Base-by-base conservation (phyloP, 1,140 invertebrate species). In the Calephelis virginiensis region DNA sequence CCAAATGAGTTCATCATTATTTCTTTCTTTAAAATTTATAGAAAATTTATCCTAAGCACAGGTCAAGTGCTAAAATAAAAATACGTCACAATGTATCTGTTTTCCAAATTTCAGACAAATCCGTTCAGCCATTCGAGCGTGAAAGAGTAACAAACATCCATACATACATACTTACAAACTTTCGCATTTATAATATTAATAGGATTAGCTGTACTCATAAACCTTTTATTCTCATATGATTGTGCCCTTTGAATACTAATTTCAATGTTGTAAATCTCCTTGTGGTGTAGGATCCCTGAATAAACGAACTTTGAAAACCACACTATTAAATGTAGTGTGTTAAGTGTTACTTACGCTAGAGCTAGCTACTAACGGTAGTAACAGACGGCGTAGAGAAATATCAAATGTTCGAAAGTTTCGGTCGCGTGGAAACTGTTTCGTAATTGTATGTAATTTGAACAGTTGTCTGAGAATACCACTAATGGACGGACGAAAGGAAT, bases 401-500 rank as follows among this genome's bases (percentile, higher is more conserved):
- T 74, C 76, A 80, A 77, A 81, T 69, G 76, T 76, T 73, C 69
- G 63, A 76, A 82, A 84, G 72, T 84, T 82, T 81, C 17, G 70
- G 75, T 77, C 64, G 69, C 70, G 60, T 69, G 63, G 72, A 77
- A 79, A 67, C 63, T 62, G 60, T 74, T 74, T 71, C 74, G 72
- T 77, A 82, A 85, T 82, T 81, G 79, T 72, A 80, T 71, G 78
- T 81, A 83, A 83, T 83, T 85, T 83, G 76, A 76, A 72, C 56
- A 72, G 72, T 67, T 78, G 67, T 70, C 64, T 76, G 69, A 76
- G 76, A 73, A 80, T 80, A 43, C 70, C 73, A 69, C 74, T 82
- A 82, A 84, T 84, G 77, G 78, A 69, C 68, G 74, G 61, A 43
- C 65, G 72, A 71, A 72, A 76, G 10, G 5, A 17, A 56, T 56